These are phyloP conservation scores for Rhogogaster chlorosoma DNA, from an alignment of 2,888 invertebrate species.

Conservation along the genomic window DNA sequence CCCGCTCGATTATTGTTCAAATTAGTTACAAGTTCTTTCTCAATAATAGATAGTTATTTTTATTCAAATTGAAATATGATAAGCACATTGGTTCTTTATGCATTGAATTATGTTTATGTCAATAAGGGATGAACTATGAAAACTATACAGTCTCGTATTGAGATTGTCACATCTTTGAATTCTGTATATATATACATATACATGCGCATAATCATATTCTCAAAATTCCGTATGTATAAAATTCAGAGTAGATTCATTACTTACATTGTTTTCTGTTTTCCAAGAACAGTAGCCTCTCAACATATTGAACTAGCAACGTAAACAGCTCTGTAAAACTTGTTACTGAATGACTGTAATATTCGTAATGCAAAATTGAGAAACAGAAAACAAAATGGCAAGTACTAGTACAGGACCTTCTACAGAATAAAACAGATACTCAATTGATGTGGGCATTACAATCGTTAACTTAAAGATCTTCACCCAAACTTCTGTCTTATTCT, in stretches of 20 bases:
- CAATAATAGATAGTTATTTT: constrained; percentile 12
- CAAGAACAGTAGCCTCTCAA: background rate
- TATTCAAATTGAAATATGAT: background rate
- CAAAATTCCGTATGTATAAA: background rate
- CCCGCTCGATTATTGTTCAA: constrained; percentile 9
- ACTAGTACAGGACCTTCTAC: background rate
- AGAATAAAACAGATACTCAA: background rate
- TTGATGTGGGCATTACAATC: background rate
- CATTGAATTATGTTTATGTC: background rate
- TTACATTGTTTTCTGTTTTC: background rate
- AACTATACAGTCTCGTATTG: background rate
- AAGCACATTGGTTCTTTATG: background rate
- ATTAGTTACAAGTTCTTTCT: constrained; percentile 18
- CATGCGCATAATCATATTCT: constrained; percentile 11
- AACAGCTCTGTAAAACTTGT: background rate
- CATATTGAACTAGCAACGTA: background rate
- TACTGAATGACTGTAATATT: background rate
- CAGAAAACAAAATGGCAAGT: constrained; percentile 24
- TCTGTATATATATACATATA: constrained; percentile 27
- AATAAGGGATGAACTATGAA: background rate
- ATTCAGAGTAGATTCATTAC: background rate
- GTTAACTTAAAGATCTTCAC: constrained; percentile 4
- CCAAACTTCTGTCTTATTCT: constrained; percentile 20
- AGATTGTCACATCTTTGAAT: constrained; percentile 9
- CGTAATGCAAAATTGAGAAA: background rate